Conservation (phyloP, 2,888 invertebrate species). For the Drosophila meridionalis region DNA sequence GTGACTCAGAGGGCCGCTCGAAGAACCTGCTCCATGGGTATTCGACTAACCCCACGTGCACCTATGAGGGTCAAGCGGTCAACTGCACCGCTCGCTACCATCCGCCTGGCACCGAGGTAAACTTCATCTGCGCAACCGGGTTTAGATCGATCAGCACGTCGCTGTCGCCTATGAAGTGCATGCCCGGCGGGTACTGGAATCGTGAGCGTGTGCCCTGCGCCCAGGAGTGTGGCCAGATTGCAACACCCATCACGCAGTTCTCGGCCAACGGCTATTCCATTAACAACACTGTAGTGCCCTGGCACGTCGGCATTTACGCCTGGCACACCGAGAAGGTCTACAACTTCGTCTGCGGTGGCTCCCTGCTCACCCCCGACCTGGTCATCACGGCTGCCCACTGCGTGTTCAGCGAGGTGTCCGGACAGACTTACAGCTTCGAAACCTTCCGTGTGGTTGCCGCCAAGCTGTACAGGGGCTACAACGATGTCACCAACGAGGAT, state of each 20-base stretch:
- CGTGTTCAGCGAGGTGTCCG: constrained; percentile 52
- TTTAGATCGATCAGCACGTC: constrained; percentile 29
- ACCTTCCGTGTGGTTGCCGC: constrained; percentile 60
- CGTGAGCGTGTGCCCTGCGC: constrained; percentile 51
- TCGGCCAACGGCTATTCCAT: constrained; percentile 57
- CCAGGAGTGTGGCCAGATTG: constrained; percentile 66
- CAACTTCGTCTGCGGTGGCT: constrained; percentile 63
- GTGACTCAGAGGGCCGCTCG: constrained; percentile 25
- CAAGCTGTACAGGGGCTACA: constrained; percentile 58
- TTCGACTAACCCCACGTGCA: constrained; percentile 57
- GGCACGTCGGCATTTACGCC: constrained; percentile 66
- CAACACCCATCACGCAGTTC: constrained; percentile 66
- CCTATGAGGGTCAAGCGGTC: constrained; percentile 43
- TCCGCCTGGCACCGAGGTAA: constrained; percentile 63
- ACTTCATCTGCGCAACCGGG: constrained; percentile 61
- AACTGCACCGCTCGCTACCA: constrained; percentile 55
- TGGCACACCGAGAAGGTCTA: constrained; percentile 47
- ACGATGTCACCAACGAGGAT: constrained; percentile 37
- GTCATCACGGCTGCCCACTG: constrained; percentile 71
- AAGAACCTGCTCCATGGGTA: constrained; percentile 54
- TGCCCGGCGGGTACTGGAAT: constrained; percentile 57
- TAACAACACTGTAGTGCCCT: constrained; percentile 68
- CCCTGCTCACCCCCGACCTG: constrained; percentile 66
- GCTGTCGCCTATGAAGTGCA: constrained; percentile 50
- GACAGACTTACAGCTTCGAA: constrained; percentile 21